These are phyloP conservation scores for Bufo gargarizans DNA, from an alignment of 2,113 vertebrate species.

Conservation along the genomic window DNA sequence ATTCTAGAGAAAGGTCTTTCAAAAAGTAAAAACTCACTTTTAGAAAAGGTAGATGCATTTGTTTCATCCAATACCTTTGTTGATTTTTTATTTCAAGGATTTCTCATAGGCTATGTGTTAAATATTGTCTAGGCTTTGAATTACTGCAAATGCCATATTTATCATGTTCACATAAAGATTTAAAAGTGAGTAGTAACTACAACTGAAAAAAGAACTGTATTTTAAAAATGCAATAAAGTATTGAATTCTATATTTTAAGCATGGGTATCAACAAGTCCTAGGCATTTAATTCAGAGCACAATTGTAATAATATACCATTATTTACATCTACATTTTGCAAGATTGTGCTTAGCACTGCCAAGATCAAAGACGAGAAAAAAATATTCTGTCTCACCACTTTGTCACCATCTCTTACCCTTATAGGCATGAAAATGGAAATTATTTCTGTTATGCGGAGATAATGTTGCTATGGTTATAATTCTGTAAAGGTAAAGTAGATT, in stretches of 20 bases:
- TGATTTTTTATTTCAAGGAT: not conserved
- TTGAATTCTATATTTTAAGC: constrained; percentile 17
- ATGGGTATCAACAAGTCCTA: constrained; percentile 54
- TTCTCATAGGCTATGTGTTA: not conserved
- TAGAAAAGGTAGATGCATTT: not conserved
- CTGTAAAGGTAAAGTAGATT: constrained; percentile 67
- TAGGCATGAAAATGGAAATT: constrained; percentile 67
- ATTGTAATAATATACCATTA: constrained; percentile 59
- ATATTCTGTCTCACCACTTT: constrained; percentile 59
- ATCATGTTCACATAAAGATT: not conserved
- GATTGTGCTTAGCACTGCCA: constrained; percentile 61
- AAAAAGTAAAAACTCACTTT: too few relatives aligned
- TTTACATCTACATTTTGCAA: constrained; percentile 61
- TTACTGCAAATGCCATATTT: not conserved
- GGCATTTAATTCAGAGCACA: constrained; percentile 64
- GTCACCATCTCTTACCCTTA: constrained; percentile 60
- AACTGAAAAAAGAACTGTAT: not conserved
- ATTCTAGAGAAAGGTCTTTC: too few relatives aligned
- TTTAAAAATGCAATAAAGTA: constrained; percentile 26
- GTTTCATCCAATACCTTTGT: not conserved
- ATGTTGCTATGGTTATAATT: constrained; percentile 69
- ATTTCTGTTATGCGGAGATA: constrained; percentile 62
- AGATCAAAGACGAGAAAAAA: constrained; percentile 65
- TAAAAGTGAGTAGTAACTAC: not conserved
- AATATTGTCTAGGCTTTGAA: not conserved